Conservation (phyloP, 1,140 invertebrate species). For the Scaptomyza montana region DNA sequence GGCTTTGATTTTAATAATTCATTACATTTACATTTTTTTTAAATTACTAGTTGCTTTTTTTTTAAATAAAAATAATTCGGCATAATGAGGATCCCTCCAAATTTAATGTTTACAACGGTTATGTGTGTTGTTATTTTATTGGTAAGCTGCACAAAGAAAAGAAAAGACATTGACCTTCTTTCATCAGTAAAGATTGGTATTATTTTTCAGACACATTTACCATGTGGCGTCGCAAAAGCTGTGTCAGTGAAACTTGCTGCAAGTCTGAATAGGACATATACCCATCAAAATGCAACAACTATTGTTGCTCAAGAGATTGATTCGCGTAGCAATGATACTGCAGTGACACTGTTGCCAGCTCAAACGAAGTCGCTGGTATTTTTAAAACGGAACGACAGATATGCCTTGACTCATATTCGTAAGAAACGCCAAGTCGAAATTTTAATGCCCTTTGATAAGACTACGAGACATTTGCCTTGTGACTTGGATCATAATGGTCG, state of each 20-base stretch:
- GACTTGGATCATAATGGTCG: constrained; percentile 14
- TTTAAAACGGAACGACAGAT: not conserved
- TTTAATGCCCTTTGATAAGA: constrained; percentile 24
- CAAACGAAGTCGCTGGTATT: not conserved
- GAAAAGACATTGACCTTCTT: not conserved
- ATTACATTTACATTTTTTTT: no score
- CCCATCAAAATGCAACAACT: not conserved
- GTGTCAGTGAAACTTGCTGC: not conserved
- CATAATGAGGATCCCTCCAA: not conserved
- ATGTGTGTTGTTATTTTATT: not conserved
- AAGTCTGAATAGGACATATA: not conserved
- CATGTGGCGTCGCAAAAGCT: not conserved
- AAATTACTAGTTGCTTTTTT: not conserved
- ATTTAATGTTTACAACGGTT: not conserved
- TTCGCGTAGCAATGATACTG: not conserved
- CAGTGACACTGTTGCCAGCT: not conserved
- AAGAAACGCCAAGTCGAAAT: constrained; percentile 12
- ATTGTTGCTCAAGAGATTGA: not conserved
- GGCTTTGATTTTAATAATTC: not conserved
- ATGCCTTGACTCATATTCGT: constrained; percentile 4
- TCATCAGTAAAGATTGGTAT: no score
- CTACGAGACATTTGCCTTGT: constrained; percentile 24
- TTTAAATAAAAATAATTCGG: not conserved
- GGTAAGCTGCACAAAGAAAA: constrained; percentile 1
- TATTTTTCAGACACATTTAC: not conserved